These are phyloP conservation scores for Dolichopus griseipennis DNA, from an alignment of 2,888 invertebrate genomes.

Conservation along the genomic window DNA sequence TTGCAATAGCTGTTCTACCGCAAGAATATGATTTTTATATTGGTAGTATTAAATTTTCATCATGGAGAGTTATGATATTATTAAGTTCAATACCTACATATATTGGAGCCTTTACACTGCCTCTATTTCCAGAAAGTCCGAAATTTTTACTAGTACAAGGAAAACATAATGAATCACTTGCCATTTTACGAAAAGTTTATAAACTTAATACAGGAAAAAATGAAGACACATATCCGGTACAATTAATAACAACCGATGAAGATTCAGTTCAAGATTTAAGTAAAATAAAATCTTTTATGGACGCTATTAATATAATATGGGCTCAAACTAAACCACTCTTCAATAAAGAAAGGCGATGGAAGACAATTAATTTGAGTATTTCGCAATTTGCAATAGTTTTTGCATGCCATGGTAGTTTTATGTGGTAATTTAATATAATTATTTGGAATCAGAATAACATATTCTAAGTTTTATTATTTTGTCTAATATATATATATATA, in stretches of 20 bases:
- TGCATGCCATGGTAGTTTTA: constrained; percentile 19
- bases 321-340: constrained; percentile 20
- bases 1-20: constrained; percentile 60
- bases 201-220: constrained; percentile 55
- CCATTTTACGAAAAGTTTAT: constrained; percentile 49
- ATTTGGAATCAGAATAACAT: too few species aligned
- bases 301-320: constrained; percentile 17
- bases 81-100: constrained; percentile 52
- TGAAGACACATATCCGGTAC: constrained; percentile 57
- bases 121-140: constrained; percentile 45
- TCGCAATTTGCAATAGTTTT: constrained; percentile 16
- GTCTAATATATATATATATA: too few species aligned
- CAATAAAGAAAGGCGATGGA: constrained; percentile 7
- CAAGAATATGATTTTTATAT: constrained; percentile 44
- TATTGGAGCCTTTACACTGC: constrained; percentile 50
- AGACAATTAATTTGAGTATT: constrained; percentile 17
- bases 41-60: constrained; percentile 49
- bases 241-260: background rate
- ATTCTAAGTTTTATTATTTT: too few species aligned
- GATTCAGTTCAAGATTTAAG: constrained; percentile 13
- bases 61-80: constrained; percentile 54
- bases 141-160: constrained; percentile 22
- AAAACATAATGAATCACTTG: constrained; percentile 17
- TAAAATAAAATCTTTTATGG: constrained; percentile 12
- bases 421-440: constrained; percentile 21